Base-by-base conservation (phyloP, 1,140 invertebrate species). In the Thaumetopoea pityocampa region DNA sequence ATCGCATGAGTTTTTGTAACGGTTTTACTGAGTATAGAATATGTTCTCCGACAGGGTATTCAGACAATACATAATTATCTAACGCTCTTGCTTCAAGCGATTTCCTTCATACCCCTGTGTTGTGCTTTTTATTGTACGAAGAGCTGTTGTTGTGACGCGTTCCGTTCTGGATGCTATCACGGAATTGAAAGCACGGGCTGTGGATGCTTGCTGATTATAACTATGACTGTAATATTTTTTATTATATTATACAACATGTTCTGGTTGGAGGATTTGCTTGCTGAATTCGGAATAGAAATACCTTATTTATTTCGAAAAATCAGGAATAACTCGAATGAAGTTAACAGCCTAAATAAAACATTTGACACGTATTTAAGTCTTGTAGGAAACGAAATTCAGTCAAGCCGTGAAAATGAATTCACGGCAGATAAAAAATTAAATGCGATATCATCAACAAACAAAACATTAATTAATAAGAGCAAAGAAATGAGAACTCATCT, bases 21-120 rank as follows among this genome's bases (percentile, higher is more conserved):
- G 5, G 24, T 46, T 3, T n/a, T 62, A n/a, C 45, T 59, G 12
- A 57, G 51, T 7, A 5, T 50, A 3, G 60, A 67, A 53, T 54
- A 67, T 28, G 15, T 67, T 2, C 26, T 59, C 17, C 54, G 60
- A 2, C n/a, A 62, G 2, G 4, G 41, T 2, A 41, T 67, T 4
- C 45, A 52, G 7, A 45, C 52, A 3, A 11, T 57, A 1, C 42
- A 57, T 16, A 54, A 15, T n/a, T 62, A 51, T 18, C 15, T 67
- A 19, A 54, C 61, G 1, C 52, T 32, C 2, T 35, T 40, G 23
- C 3, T 64, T 4, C 49, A 57, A 8, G 40, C 33, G 4, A 15
- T 64, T 3, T 40, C 45, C 1, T n/a, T 64, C 0, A 2, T 64
- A 11, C 64, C 64, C 2, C 35, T 61, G 19, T 57, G 41, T 4